A percentile compares a stretch with the other conserved stretches of the same genome.
Evolutionary conservation across 2,888 invertebrate species (phyloP).

Genomic region (Thera obeliscata): DNA sequence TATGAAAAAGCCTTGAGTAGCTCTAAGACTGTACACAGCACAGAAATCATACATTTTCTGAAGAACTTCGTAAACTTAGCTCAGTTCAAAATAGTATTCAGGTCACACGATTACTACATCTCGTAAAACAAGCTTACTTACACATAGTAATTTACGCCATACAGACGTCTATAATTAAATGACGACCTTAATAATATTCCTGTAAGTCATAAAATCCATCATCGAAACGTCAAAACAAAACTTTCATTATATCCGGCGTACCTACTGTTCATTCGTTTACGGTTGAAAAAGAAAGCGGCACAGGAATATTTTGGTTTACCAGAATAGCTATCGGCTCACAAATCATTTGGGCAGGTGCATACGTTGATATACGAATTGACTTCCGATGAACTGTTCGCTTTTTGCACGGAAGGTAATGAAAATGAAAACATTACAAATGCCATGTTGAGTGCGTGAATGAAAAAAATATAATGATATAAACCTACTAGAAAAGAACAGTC

Average conservation of each 20-base stretch:
- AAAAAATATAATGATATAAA: no score
- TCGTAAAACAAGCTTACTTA: conserved; percentile 37
- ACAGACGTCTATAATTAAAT: conserved; percentile 42
- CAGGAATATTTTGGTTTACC: conserved; percentile 71
- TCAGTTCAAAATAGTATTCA: conserved; percentile 33
- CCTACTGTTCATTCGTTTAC: conserved; percentile 70
- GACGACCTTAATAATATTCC: conserved; percentile 52
- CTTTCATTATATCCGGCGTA: conserved; percentile 66
- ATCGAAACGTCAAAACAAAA: conserved; percentile 65
- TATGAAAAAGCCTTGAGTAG: no score
- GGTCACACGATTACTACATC: conserved; percentile 41
- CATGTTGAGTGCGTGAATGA: no score
- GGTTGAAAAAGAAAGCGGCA: conserved; percentile 73
- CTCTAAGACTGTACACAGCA: no score
- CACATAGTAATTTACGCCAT: conserved; percentile 28
- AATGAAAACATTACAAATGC: conserved; percentile 19
- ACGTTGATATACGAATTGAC: conserved; percentile 40
- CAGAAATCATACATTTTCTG: background rate
- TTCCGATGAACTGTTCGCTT: conserved; percentile 21
- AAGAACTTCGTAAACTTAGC: conserved; percentile 29
- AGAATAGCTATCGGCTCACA: conserved; percentile 76
- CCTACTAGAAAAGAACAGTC: no score
- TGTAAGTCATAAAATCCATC: conserved; percentile 70
- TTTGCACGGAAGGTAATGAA: conserved; percentile 45
- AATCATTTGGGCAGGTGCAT: conserved; percentile 71